Conservation (phyloP, 2,797 vertebrate genomes). For the Aselliscus stoliczkanus region DNA sequence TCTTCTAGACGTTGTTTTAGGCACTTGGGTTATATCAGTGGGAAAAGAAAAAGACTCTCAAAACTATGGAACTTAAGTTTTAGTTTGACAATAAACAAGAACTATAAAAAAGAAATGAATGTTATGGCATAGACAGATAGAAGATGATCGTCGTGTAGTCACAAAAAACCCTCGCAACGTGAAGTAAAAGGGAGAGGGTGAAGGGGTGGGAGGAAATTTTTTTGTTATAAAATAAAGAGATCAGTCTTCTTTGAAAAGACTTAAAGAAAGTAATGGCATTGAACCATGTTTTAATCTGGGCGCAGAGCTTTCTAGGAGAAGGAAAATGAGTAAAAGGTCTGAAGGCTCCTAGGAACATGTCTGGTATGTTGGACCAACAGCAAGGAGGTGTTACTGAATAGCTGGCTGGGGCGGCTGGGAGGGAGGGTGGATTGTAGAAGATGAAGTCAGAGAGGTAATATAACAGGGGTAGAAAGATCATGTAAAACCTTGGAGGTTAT, state of each 20-base stretch:
- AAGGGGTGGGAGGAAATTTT: neutral
- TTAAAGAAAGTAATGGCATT: neutral
- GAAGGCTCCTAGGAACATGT: neutral
- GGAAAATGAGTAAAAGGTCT: neutral
- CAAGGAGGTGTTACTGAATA: neutral
- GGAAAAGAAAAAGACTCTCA: neutral
- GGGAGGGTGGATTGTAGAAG: neutral
- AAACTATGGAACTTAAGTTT: neutral
- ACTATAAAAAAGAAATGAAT: neutral
- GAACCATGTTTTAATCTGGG: neutral
- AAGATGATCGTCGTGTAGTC: neutral
- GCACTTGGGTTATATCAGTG: neutral
- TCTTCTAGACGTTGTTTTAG: neutral
- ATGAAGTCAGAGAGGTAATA: neutral
- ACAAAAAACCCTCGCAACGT: neutral
- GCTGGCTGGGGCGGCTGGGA: fast-evolving
- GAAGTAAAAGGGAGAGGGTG: neutral
- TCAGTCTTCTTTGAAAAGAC: neutral
- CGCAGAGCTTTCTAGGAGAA: neutral
- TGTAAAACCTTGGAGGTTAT: neutral
- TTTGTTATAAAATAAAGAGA: neutral
- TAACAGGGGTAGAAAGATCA: neutral
- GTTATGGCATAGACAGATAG: neutral
- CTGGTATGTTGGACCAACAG: neutral
- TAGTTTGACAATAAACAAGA: neutral